Evolutionary conservation across 2,888 invertebrate genomes (phyloP), one percentile per base, ranked within the genome.

Genomic region (Therioaphis trifolii): DNA sequence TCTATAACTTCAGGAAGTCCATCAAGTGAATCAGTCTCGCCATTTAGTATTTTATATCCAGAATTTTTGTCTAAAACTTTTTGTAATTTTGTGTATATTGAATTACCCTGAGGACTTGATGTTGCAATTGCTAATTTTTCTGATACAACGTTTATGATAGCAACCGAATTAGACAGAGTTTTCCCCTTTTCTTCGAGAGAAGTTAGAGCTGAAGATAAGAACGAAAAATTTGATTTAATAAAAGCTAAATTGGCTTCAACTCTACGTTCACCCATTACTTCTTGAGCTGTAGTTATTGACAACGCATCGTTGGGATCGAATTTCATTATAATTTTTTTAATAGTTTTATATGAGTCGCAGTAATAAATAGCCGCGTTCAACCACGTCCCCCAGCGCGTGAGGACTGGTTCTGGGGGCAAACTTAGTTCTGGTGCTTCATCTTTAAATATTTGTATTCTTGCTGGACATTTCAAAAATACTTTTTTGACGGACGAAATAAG

Each of bases 351-450:
- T 2, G 52, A 52, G 43, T 69, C 69, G 0, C 40, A 40, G 66
- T 84, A 84, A 63, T 84, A 84, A 63, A 75, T 58, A 52, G 75
- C 43, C 24, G 29, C 84, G 3, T n/a, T 43, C 14, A 84, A 58
- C 84, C 85, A 84, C n/a, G 84, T 85, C 5, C 85, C 85, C 79
- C 85, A 85, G 24, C 76, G 43, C 3, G 80, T 79, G 5, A 84
- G 46, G 29, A 79, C 63, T 21, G 85, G 75, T 78, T 84, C 61
- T 66, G 85, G 85, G n/a, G 76, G 85, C 12, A 85, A 66, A 27
- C 63, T 29, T 27, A 84, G 29, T 11, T 77, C 76, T 43, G 79
- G 84, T 55, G 66, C 58, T 69, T 61, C 52, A 21, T 61, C 35
- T 78, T 78, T 84, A 71, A 84, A 76, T 21, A 66, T 35, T 27